A percentile compares a stretch with the other conserved stretches of the same genome.
Evolutionary conservation across 2,113 vertebrate species (phyloP).

Genomic region (Perccottus glenii): DNA sequence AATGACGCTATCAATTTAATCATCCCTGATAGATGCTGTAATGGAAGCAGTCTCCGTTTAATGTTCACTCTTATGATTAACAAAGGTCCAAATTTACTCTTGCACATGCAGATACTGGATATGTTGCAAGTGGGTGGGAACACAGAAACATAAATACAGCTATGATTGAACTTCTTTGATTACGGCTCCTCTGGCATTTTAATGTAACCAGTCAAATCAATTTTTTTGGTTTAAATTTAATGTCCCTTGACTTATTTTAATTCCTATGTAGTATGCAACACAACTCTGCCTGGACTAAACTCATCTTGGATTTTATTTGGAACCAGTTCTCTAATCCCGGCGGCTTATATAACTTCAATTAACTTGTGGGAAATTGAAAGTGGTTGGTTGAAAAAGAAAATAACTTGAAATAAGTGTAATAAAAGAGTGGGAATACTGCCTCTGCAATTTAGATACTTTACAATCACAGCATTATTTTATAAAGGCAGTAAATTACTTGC

Average conservation of each 20-base stretch:
- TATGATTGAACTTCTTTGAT: too few species aligned
- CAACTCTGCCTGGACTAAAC: too few species aligned
- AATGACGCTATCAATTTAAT: conserved; percentile 27
- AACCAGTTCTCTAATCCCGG: background rate
- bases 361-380: background rate
- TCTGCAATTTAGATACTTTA: conserved; percentile 6
- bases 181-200: background rate
- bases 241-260: background rate
- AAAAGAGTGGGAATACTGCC: background rate
- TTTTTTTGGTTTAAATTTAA: background rate
- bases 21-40: conserved; percentile 2
- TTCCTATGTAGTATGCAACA: too few species aligned
- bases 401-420: conserved; percentile 3
- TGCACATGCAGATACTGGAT: background rate
- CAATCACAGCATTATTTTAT: background rate
- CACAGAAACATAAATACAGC: too few species aligned
- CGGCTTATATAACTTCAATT: background rate
- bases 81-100: conserved; percentile 1
- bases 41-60: conserved; percentile 5
- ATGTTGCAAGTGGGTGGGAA: background rate
- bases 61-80: conserved; percentile 17
- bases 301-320: too few species aligned
- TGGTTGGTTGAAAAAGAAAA: background rate
- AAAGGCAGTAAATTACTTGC: background rate
- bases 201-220: background rate